Evolutionary conservation across 2,797 vertebrate genomes (phyloP), one percentile per base, ranked within the genome.

Genomic region (Enteromius viviparus): DNA sequence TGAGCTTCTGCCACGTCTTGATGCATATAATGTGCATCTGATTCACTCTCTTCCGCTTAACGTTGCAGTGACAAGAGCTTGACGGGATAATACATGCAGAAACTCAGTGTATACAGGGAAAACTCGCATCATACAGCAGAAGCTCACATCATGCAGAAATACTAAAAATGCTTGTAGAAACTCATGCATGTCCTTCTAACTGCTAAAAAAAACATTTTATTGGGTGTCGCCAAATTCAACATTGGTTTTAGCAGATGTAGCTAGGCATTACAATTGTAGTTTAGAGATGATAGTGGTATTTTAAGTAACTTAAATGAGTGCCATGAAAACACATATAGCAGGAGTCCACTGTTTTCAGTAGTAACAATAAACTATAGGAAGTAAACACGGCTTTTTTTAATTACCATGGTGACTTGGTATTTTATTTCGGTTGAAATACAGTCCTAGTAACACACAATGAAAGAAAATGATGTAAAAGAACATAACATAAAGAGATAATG

Each of bases 1-100:
- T 96, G 92, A 95, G 91, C 71, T 84, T 87, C 58, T 90, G 94
- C 94, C 93, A 95, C 94, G 95, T 95, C 92, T 81, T 84, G 82
- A 69, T 64, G n/a, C 2, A 42, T 68, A n/a, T n/a, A 23, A 23
- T 47, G 26, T 84, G 10, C 37, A 2, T 82, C 40, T 58, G n/a
- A 62, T 42, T 51, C 65, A 42, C 32, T 78, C 45, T 69, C 65
- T 85, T 85, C 79, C 79, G 79, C 78, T 51, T 55, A 55, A 55
- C 53, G 53, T 55, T 69, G 14, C 62, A 40, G 23, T 34, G 60
- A 66, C 26, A 68, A 2, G 62, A 42, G 34, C 32, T 40, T 62
- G 32, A 51, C 4, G n/a, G 10, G 14, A 32, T 77, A 37, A 6
- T 6, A 2, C 21, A 64, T 21, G 9, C n/a, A 62, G 12, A 45